These are phyloP conservation scores for Polypterus bichir DNA, from an alignment of 2,113 vertebrate species.

Conservation along the genomic window DNA sequence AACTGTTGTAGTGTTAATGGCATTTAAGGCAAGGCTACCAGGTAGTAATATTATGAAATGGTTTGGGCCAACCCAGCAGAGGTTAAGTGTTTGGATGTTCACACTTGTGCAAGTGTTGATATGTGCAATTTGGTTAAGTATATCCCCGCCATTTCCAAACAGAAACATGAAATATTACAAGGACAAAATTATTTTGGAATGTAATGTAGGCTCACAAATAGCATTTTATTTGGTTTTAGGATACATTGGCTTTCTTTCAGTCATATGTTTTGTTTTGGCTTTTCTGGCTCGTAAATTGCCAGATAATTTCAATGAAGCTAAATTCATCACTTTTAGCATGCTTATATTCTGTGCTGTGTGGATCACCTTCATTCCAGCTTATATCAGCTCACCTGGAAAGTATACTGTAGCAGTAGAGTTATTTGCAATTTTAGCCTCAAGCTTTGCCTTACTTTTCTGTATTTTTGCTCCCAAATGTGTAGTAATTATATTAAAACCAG, in stretches of 20 bases:
- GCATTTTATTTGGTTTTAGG: background rate
- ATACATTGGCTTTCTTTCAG: background rate
- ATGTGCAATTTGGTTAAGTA: constrained; percentile 1
- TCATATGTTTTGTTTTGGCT: background rate
- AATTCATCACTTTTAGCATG: constrained; percentile 8
- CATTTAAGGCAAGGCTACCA: background rate
- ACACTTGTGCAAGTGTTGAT: background rate
- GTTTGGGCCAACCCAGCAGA: constrained; percentile 2
- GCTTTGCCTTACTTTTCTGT: constrained; percentile 37
- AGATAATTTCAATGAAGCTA: constrained; percentile 1
- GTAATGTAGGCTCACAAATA: background rate
- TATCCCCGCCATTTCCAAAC: constrained; percentile 3
- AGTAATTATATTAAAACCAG: constrained; percentile 37
- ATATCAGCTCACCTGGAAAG: constrained; percentile 46
- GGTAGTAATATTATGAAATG: constrained; percentile 6
- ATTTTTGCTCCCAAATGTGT: constrained; percentile 46
- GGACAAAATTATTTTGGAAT: background rate
- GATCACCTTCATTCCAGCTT: constrained; percentile 20
- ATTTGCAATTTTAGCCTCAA: constrained; percentile 47
- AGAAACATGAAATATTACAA: constrained; percentile 1
- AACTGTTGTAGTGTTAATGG: constrained; percentile 6
- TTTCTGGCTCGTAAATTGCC: background rate
- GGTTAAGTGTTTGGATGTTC: background rate
- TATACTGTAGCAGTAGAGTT: constrained; percentile 48
- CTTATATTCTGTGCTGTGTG: constrained; percentile 1